Conservation (phyloP, 2,888 invertebrate species). For the Orthonychiurus folsomi region DNA sequence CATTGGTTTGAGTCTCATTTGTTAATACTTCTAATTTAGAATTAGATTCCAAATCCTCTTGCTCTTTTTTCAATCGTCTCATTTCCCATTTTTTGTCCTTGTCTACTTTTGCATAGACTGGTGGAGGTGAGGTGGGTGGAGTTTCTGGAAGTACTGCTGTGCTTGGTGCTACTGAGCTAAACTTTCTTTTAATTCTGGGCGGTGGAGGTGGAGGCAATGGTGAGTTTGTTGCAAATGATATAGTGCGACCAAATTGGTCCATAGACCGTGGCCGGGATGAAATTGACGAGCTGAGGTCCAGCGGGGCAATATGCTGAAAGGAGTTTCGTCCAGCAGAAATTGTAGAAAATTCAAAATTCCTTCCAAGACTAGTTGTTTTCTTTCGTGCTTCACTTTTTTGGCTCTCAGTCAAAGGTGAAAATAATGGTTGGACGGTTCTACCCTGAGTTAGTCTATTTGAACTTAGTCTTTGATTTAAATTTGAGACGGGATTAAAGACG, state of each 20-base stretch:
- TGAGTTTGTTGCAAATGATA: slow-evolving; percentile 5
- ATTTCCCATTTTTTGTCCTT: slow-evolving; percentile 38
- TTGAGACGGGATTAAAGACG: too few species aligned
- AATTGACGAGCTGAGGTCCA: slow-evolving; percentile 12
- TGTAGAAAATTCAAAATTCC: slow-evolving; percentile 4
- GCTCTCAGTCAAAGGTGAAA: not conserved
- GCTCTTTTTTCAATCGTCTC: slow-evolving; percentile 27
- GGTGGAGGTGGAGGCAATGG: slow-evolving; percentile 35
- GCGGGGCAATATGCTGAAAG: slow-evolving; percentile 4
- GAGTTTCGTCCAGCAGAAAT: not conserved
- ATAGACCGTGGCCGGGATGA: not conserved
- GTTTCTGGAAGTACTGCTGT: slow-evolving; percentile 19
- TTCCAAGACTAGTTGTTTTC: slow-evolving; percentile 11
- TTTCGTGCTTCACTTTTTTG: slow-evolving; percentile 6
- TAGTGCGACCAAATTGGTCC: not conserved
- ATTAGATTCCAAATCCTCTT: too few species aligned
- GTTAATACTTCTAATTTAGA: slow-evolving; percentile 8
- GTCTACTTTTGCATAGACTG: slow-evolving; percentile 36
- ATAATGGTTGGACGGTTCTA: not conserved
- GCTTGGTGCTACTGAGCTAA: slow-evolving; percentile 19
- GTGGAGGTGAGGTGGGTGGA: slow-evolving; percentile 14
- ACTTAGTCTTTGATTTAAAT: not conserved
- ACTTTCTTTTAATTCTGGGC: slow-evolving; percentile 19
- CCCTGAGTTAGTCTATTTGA: not conserved
- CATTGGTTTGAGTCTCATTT: slow-evolving; percentile 4